Evolutionary conservation across 1,140 invertebrate species (phyloP).

Genomic region (Cherax quadricarinatus): DNA sequence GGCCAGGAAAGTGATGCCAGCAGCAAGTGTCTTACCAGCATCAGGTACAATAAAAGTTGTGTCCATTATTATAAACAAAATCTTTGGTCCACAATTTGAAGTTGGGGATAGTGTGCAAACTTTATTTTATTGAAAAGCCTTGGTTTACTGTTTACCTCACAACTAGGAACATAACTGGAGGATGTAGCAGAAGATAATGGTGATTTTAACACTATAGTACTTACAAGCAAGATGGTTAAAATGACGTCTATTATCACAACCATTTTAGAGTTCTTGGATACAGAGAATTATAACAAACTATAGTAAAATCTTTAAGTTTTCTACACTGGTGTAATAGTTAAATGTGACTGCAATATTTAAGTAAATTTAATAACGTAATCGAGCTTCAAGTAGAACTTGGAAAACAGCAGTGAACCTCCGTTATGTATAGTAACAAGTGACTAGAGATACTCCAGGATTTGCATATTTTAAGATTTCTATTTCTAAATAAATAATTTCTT

Average conservation of each 20-base stretch:
- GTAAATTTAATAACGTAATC: neutral
- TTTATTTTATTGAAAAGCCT: constrained; percentile 3
- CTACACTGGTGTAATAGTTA: neutral
- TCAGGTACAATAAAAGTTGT: constrained; percentile 4
- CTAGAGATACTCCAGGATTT: neutral
- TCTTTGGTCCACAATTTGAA: constrained; percentile 59
- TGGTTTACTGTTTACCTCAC: neutral
- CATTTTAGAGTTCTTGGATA: constrained; percentile 25
- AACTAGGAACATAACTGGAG: constrained; percentile 5
- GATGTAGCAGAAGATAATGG: neutral
- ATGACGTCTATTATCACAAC: constrained; percentile 39
- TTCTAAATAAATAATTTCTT: neutral
- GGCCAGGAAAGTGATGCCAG: neutral
- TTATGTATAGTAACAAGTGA: neutral
- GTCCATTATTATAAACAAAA: constrained; percentile 25
- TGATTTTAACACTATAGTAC: neutral
- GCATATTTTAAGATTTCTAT: neutral
- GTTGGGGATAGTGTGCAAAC: constrained; percentile 48
- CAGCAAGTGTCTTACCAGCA: neutral
- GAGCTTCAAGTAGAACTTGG: neutral
- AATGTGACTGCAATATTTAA: neutral
- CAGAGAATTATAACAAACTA: neutral
- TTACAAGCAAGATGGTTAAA: constrained; percentile 25
- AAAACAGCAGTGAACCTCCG: neutral
- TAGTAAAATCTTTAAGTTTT: neutral